These are phyloP conservation scores for Leptonema lineaticorne DNA, from an alignment of 1,140 invertebrate genomes.

Conservation along the genomic window DNA sequence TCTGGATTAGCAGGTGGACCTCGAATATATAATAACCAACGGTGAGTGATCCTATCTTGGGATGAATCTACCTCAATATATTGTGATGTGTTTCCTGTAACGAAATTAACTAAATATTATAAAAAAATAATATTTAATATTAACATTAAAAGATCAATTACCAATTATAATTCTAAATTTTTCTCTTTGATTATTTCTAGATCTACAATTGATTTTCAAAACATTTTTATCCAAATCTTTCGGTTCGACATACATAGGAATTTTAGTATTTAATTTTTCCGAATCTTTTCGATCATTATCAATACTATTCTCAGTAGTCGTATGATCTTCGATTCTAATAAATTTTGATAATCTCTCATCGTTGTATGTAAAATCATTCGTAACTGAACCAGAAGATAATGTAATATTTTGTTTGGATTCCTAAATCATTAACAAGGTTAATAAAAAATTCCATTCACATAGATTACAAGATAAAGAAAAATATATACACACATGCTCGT, in stretches of 20 bases:
- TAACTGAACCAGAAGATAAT: no score
- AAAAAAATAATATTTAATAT: constrained; percentile 41
- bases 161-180: constrained; percentile 53
- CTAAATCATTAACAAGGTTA: constrained; percentile 7
- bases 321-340: no score
- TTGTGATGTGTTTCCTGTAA: constrained; percentile 82
- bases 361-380: no score
- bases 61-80: constrained; percentile 70
- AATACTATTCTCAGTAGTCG: no score
- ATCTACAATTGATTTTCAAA: constrained; percentile 47
- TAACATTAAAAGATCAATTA: constrained; percentile 44
- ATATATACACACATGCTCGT: no score
- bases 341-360: no score
- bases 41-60: constrained; percentile 75
- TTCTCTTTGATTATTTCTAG: constrained; percentile 52
- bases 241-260: constrained; percentile 48
- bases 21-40: constrained; percentile 87
- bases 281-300: constrained; percentile 39
- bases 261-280: constrained; percentile 44
- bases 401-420: constrained; percentile 9
- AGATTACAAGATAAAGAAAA: constrained; percentile 10
- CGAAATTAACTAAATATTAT: constrained; percentile 51
- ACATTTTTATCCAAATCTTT: constrained; percentile 45
- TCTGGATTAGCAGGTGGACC: constrained; percentile 63
- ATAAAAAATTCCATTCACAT: constrained; percentile 5